phyloP scores from a whole-genome alignment of 2,888 invertebrate species.

The Noctua janthe region DNA sequence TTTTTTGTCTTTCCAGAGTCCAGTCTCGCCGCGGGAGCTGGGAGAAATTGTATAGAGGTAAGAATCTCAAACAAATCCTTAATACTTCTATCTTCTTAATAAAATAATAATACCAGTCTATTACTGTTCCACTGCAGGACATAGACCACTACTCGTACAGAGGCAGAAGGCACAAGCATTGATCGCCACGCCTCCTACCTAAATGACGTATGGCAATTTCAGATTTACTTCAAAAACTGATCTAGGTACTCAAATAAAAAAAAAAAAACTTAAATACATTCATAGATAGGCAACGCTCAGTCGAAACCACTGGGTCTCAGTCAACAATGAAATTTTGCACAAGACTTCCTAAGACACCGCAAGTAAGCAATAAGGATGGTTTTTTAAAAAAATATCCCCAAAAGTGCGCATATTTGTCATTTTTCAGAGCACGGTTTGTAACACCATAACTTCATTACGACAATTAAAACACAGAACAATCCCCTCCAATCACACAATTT shows the following conservation, averaged over 20 bases:
- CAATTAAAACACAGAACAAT: constrained; percentile 38
- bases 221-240: no score
- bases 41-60: constrained; percentile 60
- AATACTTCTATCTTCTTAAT: background rate
- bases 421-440: no score
- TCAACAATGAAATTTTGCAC: background rate
- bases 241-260: no score
- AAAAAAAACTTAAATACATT: background rate
- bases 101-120: background rate
- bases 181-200: background rate
- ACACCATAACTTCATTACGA: background rate
- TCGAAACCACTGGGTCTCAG: no score
- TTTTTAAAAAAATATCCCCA: background rate
- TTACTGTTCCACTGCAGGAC: background rate
- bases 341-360: background rate
- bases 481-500: constrained; percentile 34
- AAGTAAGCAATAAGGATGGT: background rate
- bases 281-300: background rate
- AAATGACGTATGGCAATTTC: no score
- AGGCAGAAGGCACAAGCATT: background rate
- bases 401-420: no score
- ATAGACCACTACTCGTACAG: background rate
- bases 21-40: constrained; percentile 38
- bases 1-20: constrained; percentile 54
- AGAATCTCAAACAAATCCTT: background rate